Percentiles rank a stretch among this genome's conserved stretches.
phyloP scores from a whole-genome alignment of 2,113 vertebrate genomes.

The Dicerorhinus sumatrensis region DNA sequence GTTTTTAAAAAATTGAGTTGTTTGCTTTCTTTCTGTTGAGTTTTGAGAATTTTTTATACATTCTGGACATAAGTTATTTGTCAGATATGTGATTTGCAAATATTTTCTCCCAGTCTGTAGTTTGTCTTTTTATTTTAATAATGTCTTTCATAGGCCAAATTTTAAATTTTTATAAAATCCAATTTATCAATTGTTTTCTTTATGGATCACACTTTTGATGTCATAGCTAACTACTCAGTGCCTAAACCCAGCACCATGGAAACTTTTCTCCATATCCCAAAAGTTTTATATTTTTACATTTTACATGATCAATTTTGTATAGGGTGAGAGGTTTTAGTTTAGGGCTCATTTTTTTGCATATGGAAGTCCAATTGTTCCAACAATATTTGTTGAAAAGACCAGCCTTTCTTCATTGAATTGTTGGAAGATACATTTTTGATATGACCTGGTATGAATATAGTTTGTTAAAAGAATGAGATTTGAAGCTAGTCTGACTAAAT shows the following conservation, averaged over 20 bases:
- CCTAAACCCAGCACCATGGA: neutral
- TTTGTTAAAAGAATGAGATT: neutral
- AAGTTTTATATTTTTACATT: neutral
- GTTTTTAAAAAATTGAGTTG: neutral
- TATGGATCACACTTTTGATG: neutral
- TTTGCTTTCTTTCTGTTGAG: neutral
- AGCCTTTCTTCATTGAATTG: neutral
- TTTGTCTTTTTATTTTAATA: slow-evolving; percentile 35
- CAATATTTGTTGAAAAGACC: neutral
- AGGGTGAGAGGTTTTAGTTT: neutral
- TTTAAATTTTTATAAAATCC: slow-evolving; percentile 50
- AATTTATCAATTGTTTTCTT: neutral
- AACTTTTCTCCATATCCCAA: neutral
- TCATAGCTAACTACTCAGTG: neutral
- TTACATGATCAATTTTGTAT: neutral
- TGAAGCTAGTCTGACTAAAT: neutral
- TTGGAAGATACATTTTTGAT: neutral
- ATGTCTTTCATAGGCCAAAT: neutral
- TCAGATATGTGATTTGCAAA: neutral
- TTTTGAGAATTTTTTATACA: neutral
- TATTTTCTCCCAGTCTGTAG: neutral
- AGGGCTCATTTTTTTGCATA: neutral
- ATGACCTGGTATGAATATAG: neutral
- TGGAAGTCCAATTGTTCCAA: neutral
- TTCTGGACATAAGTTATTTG: neutral